Evolutionary conservation across 2,113 vertebrate genomes (phyloP).

Genomic region (Nesospiza acunhae): DNA sequence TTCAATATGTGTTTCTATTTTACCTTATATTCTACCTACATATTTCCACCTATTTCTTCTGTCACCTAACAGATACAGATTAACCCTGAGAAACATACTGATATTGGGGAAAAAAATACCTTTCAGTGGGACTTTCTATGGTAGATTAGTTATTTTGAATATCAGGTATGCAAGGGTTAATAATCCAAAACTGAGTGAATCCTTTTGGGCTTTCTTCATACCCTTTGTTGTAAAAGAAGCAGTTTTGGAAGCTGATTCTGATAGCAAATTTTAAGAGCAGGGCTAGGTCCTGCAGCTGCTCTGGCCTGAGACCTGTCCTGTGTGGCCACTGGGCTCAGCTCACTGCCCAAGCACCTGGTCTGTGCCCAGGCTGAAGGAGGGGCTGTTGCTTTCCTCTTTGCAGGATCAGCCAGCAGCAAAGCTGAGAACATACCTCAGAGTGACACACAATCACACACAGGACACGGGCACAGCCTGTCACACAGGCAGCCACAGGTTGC

Average conservation of each 20-base stretch:
- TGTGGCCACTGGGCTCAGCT: not conserved
- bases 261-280: not conserved
- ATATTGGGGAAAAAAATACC: not conserved
- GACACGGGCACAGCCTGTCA: not conserved
- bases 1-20: not conserved
- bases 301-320: not conserved
- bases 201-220: not conserved
- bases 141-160: not conserved
- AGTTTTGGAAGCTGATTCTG: not conserved
- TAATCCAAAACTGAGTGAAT: not conserved
- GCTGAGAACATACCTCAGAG: not conserved
- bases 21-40: not conserved
- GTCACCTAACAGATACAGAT: not conserved
- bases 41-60: not conserved
- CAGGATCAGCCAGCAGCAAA: not conserved
- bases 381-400: not conserved
- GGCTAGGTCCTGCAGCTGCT: rapidly evolving
- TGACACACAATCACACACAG: not conserved
- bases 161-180: not conserved
- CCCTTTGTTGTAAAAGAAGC: not conserved
- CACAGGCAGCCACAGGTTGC: not conserved
- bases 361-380: not conserved
- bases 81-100: not conserved
- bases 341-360: rapidly evolving
- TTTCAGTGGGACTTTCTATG: not conserved